Conservation (phyloP, 2,888 invertebrate genomes). For the Pegoplata infirma region DNA sequence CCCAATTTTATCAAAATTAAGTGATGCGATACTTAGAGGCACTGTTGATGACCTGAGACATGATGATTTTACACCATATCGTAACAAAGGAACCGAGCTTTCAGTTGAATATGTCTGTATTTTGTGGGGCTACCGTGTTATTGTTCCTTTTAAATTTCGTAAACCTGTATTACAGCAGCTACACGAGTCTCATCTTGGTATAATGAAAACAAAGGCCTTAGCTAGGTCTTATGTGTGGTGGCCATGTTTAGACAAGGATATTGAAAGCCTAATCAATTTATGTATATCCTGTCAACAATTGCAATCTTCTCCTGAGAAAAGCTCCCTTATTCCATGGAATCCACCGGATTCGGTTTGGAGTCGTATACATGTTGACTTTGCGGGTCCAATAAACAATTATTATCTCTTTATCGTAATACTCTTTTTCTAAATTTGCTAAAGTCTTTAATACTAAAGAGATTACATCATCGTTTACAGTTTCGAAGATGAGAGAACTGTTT, state of each 20-base stretch:
- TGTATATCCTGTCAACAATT: conserved; percentile 40
- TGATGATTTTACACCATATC: conserved; percentile 23
- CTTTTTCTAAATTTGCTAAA: too few relatives aligned
- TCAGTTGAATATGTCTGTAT: too few relatives aligned
- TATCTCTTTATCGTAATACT: too few relatives aligned
- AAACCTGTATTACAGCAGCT: conserved; percentile 25
- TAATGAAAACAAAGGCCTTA: too few relatives aligned
- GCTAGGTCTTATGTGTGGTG: too few relatives aligned
- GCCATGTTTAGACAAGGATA: conserved; percentile 17
- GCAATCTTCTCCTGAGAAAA: conserved; percentile 40
- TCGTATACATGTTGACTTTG: too few relatives aligned
- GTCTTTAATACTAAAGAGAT: too few relatives aligned
- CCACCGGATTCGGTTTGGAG: too few relatives aligned
- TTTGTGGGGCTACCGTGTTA: conserved; percentile 38
- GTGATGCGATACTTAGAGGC: conserved; percentile 38
- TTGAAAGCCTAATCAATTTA: conserved; percentile 25
- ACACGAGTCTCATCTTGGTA: conserved; percentile 46
- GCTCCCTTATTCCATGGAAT: conserved; percentile 49
- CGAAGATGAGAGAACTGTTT: too few relatives aligned
- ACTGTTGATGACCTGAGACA: conserved; percentile 23
- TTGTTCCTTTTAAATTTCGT: conserved; percentile 35
- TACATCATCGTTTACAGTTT: too few relatives aligned
- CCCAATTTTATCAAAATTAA: conserved; percentile 36
- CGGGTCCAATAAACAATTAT: too few relatives aligned
- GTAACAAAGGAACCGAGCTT: conserved; percentile 37